phyloP scores from a whole-genome alignment of 2,113 vertebrate species.

The Platycercus adscitus region DNA sequence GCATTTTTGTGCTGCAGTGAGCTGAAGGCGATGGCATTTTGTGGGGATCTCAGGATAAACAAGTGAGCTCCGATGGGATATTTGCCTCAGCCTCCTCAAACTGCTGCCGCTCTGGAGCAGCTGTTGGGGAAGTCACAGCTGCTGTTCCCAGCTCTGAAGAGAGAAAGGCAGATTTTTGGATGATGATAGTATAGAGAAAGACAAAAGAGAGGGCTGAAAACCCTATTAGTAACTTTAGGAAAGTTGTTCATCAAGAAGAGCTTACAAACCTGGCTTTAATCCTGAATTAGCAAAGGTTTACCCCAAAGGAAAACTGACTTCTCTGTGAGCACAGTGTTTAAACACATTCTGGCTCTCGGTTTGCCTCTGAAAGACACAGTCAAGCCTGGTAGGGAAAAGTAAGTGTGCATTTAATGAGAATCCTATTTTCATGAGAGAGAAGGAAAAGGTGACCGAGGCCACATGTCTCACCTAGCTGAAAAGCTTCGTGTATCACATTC shows the following conservation, averaged over 20 bases:
- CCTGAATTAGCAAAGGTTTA: background rate
- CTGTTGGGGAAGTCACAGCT: slow-evolving; percentile 51
- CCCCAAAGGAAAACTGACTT: background rate
- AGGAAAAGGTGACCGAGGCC: background rate
- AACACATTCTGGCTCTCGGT: background rate
- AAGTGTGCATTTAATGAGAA: background rate
- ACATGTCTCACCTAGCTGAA: background rate
- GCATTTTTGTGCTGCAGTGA: background rate
- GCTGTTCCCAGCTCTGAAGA: background rate
- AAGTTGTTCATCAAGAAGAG: background rate
- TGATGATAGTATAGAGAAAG: background rate
- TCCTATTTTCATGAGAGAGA: background rate
- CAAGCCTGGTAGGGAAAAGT: background rate
- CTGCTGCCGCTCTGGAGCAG: background rate
- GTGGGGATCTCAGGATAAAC: background rate
- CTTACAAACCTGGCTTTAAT: background rate
- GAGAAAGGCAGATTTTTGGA: slow-evolving; percentile 27
- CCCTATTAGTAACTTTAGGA: background rate
- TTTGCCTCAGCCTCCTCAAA: background rate
- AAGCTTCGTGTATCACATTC: background rate
- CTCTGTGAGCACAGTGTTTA: background rate
- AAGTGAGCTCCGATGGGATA: background rate
- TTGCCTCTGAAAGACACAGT: background rate
- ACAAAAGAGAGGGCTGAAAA: background rate
- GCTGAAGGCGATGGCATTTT: background rate